Evolutionary conservation across 1,140 invertebrate genomes (phyloP), one percentile per base, ranked within the genome.

Genomic region (Theocolax elegans): DNA sequence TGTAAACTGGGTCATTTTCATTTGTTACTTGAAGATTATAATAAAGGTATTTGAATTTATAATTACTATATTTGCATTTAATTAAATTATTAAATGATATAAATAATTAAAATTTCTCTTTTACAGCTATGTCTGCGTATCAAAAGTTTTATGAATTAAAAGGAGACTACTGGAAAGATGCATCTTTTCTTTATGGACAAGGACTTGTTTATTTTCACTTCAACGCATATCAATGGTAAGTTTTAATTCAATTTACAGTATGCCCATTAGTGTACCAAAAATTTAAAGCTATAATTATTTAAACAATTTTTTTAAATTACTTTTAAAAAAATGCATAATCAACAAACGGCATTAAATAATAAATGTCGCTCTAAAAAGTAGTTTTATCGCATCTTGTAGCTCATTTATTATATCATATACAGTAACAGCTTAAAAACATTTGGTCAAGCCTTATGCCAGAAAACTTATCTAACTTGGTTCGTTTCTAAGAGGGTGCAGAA

Each of bases 171-270:
- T 97, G 95, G 95, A 95, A 94, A 83, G 94, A 98, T 87, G 89
- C 94, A 0, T 88, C 92, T 27, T 97, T 97, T 83, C 88, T 98
- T 10, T 99, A 97, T 86, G 97, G 97, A 19, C 87, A 97, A 40
- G 97, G 95, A 9, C 88, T 99, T 4, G 95, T 96, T 51, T 99
- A 98, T 84, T 98, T 96, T 82, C 95, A 98, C 79, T 98, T 93
- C 85, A 96, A 97, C 85, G 93, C 94, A 60, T 97, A 93, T 86
- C 91, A 95, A 83, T 97, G 95, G 97, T 98, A 83, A 96, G 95
- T 93, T 19, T 12, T 10, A 63, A 31, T 13, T 17, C 12, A n/a
- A n/a, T n/a, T n/a, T n/a, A n/a, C n/a, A n/a, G n/a, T n/a, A n/a
- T n/a, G n/a, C n/a, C n/a, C n/a, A n/a, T n/a, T n/a, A n/a, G n/a